Evolutionary conservation across 2,113 vertebrate genomes (phyloP).

Genomic region (Periophthalmodon schlosseri): DNA sequence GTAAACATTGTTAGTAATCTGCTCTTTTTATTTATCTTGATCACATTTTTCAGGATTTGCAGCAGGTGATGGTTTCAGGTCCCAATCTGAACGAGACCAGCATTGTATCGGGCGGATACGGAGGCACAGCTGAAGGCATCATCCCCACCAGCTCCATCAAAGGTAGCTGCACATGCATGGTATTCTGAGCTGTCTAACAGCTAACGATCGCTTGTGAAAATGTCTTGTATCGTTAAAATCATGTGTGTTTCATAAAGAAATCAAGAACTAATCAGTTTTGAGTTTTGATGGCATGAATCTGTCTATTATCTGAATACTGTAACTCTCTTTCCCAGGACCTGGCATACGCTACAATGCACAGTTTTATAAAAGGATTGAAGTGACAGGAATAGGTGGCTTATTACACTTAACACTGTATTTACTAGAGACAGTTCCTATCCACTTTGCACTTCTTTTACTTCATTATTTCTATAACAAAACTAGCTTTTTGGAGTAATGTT

Average conservation of each 20-base stretch:
- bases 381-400: slow-evolving; percentile 77
- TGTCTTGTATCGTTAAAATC: neutral
- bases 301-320: slow-evolving; percentile 1
- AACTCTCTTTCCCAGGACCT: slow-evolving; percentile 73
- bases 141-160: slow-evolving; percentile 86
- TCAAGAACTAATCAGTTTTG: neutral
- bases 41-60: slow-evolving; percentile 83
- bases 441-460: slow-evolving; percentile 31
- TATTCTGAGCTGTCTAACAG: neutral
- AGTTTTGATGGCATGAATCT: neutral
- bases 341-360: slow-evolving; percentile 71
- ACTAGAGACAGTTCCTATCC: slow-evolving; percentile 36
- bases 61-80: slow-evolving; percentile 98
- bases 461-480: neutral
- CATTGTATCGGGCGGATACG: slow-evolving; percentile 95
- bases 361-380: slow-evolving; percentile 78
- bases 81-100: slow-evolving; percentile 97
- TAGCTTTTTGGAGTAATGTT: neutral
- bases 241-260: neutral
- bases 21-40: neutral
- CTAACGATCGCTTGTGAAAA: neutral
- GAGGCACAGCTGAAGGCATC: slow-evolving; percentile 91
- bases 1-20: neutral
- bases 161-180: slow-evolving; percentile 68
- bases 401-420: slow-evolving; percentile 25